phyloP scores from a whole-genome alignment of 2,888 invertebrate species.

The Glyphotaelius pellucidus region DNA sequence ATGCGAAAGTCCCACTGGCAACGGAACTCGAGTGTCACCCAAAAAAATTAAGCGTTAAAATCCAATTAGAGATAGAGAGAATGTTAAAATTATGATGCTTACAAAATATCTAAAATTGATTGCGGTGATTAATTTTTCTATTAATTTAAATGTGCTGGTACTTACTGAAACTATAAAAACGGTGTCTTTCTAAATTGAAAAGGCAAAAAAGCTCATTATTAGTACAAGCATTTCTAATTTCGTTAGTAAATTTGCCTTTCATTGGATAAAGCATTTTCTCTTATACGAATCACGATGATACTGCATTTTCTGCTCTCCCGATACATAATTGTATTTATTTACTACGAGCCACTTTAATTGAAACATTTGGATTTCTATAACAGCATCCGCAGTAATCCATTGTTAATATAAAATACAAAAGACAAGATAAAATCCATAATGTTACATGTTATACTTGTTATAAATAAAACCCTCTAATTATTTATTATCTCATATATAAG shows the following conservation, averaged over 20 bases:
- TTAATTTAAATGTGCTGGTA: background rate
- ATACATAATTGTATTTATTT: background rate
- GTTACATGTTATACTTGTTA: background rate
- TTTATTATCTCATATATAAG: background rate
- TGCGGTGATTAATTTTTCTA: background rate
- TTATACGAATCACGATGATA: background rate
- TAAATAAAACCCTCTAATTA: background rate
- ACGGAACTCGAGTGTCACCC: background rate
- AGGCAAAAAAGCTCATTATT: background rate
- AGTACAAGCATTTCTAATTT: conserved; percentile 2
- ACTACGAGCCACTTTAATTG: background rate
- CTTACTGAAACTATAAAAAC: background rate
- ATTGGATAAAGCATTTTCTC: background rate
- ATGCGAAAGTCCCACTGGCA: background rate
- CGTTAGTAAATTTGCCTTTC: background rate
- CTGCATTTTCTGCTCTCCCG: background rate
- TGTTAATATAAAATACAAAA: background rate
- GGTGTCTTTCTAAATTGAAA: background rate
- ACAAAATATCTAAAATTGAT: background rate
- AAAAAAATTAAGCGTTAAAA: background rate
- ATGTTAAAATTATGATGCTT: background rate
- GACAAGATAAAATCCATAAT: background rate
- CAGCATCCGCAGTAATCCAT: background rate
- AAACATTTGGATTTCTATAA: background rate
- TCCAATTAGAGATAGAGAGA: background rate